These are phyloP conservation scores for Drosophila mettleri DNA, from an alignment of 2,888 invertebrate species.

Conservation along the genomic window DNA sequence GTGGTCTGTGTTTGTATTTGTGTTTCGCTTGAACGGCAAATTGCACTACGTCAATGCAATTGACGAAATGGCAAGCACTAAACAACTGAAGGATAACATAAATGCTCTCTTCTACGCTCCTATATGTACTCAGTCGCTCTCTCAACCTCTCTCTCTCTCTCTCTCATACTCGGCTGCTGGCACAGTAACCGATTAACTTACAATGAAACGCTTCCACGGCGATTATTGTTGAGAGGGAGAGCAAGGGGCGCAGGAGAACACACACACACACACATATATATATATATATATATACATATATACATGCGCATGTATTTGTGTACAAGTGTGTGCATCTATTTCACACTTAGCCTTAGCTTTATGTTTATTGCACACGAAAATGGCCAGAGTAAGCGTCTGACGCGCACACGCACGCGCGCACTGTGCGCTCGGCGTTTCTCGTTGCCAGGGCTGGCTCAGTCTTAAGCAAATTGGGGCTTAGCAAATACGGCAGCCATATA, in stretches of 20 bases:
- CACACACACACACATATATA: background rate
- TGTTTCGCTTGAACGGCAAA: constrained; percentile 35
- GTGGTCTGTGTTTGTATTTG: constrained; percentile 25
- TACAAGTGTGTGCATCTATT: background rate
- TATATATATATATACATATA: background rate
- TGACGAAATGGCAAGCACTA: constrained; percentile 42
- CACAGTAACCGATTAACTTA: constrained; percentile 62
- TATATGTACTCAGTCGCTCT: background rate
- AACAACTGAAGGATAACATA: constrained; percentile 59
- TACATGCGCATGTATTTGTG: background rate
- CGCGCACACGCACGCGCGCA: constrained; percentile 57
- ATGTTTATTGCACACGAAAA: constrained; percentile 50
- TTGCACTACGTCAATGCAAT: constrained; percentile 71
- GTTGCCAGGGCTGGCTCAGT: constrained; percentile 25
- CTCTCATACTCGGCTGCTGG: constrained; percentile 13
- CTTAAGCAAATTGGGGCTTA: background rate
- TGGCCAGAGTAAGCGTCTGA: constrained; percentile 52
- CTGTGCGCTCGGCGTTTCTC: constrained; percentile 26
- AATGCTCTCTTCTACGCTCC: background rate
- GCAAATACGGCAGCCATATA: constrained; percentile 3
- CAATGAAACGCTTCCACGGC: constrained; percentile 38
- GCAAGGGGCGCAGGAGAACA: background rate
- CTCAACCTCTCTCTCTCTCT: background rate
- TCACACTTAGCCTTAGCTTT: constrained; percentile 35
- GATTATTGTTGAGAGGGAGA: background rate